A percentile compares a stretch with the other conserved stretches of the same genome.
These are phyloP conservation scores for Argyresthia goedartella DNA, from an alignment of 2,888 invertebrate genomes.

Conservation along the genomic window DNA sequence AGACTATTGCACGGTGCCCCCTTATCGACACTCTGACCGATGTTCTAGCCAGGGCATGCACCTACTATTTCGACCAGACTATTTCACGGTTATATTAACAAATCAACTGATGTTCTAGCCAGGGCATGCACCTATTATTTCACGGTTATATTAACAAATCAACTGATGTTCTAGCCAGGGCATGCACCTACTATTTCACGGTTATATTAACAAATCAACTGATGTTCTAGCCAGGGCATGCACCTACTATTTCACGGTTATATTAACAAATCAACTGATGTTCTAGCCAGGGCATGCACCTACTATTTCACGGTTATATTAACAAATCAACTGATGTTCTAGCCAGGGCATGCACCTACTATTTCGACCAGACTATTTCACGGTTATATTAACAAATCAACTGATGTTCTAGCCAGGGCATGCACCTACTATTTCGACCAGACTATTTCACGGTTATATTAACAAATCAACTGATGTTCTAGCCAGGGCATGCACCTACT, in stretches of 20 bases:
- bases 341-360: too few species aligned
- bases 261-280: background rate
- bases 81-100: too few species aligned
- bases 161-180: too few species aligned
- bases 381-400: background rate
- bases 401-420: background rate
- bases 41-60: background rate
- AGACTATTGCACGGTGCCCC: background rate
- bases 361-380: background rate
- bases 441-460: background rate
- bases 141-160: too few species aligned
- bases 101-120: too few species aligned
- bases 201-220: too few species aligned
- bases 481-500: too few species aligned
- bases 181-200: too few species aligned
- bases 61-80: conserved; percentile 5
- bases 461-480: background rate
- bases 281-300: background rate
- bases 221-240: background rate
- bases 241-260: background rate
- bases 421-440: too few species aligned
- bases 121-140: too few species aligned
- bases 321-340: background rate
- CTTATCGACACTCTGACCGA: background rate
- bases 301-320: background rate